Evolutionary conservation across 30 jellyfish, hydroid and myxozoan genomes (phyloP).

Genomic region (Pseudorhiza aurosa): DNA sequence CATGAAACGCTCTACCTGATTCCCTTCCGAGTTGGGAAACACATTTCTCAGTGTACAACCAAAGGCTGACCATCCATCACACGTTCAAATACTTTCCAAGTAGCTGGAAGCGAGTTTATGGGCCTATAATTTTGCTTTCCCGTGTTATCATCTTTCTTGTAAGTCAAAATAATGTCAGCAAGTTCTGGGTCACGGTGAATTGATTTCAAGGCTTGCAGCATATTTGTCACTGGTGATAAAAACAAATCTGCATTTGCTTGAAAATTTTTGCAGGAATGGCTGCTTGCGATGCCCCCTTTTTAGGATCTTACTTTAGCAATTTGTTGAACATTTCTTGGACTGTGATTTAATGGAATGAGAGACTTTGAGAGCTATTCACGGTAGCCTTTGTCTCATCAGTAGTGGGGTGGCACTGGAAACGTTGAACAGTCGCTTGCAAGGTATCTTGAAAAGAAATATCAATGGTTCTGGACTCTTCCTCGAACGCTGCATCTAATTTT

Average conservation of each 20-base stretch:
- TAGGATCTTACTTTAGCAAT: constrained; percentile 3
- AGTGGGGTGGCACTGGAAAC: constrained; percentile 1
- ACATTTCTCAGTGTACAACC: too few relatives aligned
- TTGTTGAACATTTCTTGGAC: constrained; percentile 22
- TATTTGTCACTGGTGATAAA: constrained; percentile 3
- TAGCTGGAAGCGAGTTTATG: background rate
- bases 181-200: constrained; percentile 8
- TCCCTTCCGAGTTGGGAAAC: too few relatives aligned
- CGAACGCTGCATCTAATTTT: background rate
- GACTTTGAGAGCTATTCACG: constrained; percentile 22
- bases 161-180: constrained; percentile 10
- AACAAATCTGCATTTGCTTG: constrained; percentile 31
- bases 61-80: background rate
- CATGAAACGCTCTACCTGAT: too few relatives aligned
- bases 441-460: constrained; percentile 10
- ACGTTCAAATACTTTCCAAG: background rate
- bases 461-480: background rate
- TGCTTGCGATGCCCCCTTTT: constrained; percentile 29
- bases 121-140: constrained; percentile 14
- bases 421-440: constrained; percentile 12
- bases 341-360: constrained; percentile 19
- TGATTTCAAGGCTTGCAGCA: background rate
- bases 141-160: constrained; percentile 25
- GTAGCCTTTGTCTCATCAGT: constrained; percentile 4
- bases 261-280: constrained; percentile 26